Conservation (phyloP, 2,888 invertebrate species). For the Drosophila rubida region DNA sequence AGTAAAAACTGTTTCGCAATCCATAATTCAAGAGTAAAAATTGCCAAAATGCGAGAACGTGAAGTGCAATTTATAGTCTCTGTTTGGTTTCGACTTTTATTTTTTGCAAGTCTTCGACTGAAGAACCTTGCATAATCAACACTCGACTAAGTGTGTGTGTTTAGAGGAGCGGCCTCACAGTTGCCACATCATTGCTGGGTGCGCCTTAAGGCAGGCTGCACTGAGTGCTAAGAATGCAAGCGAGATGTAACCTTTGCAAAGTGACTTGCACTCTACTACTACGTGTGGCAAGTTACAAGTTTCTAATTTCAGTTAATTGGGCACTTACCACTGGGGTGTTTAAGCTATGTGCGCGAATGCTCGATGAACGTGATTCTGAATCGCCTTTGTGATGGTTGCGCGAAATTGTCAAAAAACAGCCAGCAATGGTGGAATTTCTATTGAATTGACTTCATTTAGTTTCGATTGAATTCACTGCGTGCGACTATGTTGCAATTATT, state of each 20-base stretch:
- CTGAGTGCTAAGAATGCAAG: conserved; percentile 19
- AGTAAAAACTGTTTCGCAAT: conserved; percentile 28
- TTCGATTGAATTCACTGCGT: conserved; percentile 41
- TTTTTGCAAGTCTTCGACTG: conserved; percentile 9
- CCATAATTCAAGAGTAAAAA: conserved; percentile 29
- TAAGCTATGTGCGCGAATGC: background rate
- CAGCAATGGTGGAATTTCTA: conserved; percentile 35
- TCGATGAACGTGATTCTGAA: conserved; percentile 11
- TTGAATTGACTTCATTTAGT: conserved; percentile 36
- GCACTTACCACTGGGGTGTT: conserved; percentile 38
- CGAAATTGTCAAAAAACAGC: conserved; percentile 23
- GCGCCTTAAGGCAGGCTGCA: conserved; percentile 48
- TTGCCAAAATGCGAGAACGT: conserved; percentile 31
- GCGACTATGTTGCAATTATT: conserved; percentile 56
- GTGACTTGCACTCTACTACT: conserved; percentile 15
- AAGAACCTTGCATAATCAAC: conserved; percentile 47
- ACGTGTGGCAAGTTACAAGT: conserved; percentile 3
- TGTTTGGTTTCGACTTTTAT: conserved; percentile 1
- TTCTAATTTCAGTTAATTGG: conserved; percentile 36
- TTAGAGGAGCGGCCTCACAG: conserved; percentile 44
- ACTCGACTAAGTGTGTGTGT: background rate
- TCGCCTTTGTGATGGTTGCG: conserved; percentile 10
- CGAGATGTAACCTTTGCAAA: conserved; percentile 30
- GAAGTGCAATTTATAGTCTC: conserved; percentile 29
- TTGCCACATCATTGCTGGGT: conserved; percentile 49